Evolutionary conservation across 2,888 invertebrate species (phyloP), one percentile per base, ranked within the genome.

Genomic region (Synanthedon tipuliformis): DNA sequence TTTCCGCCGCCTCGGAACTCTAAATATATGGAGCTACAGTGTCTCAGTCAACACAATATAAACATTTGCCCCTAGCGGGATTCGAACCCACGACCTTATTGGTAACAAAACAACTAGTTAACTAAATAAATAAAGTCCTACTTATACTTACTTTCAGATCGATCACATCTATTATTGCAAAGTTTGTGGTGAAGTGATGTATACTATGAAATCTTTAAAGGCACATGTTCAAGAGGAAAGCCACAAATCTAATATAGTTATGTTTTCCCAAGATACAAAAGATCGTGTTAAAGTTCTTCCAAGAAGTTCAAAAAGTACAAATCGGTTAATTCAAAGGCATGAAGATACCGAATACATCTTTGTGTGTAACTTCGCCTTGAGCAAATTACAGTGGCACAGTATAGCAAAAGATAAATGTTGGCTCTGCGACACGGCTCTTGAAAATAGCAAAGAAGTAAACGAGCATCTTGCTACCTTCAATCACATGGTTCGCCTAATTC

Each of bases 401-500:
- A 63, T 81, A 8, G 34, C 62, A 0, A 59, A 67, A 23, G 57
- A 58, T 0, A 61, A 59, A 34, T 82, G 82, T 58, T 50, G 66
- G 2, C 12, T 81, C 4, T 82, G 81, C 51, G 53, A 67, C 51
- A 51, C 53, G 3, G 40, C n/a, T 45, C 62, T 70, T 0, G 48
- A 56, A 2, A 54, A 61, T 53, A 13, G 57, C 4, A 53, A 58
- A 1, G 52, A 55, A 11, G 81, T 81, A 56, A 53, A 57, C 1
- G 53, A 55, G 10, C 82, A 82, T 56, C 57, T 69, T 3, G 50
- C 11, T 2, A 41, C 51, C 12, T 52, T 61, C 5, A 59, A 60
- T 3, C 82, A 81, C 57, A 56, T 76, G 51, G 55, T 78, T 5
- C 69, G 68, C 4, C 53, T 79, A 50, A 71, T 75, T 34, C 65